Evolutionary conservation across 2,113 vertebrate species (phyloP), one percentile per base, ranked within the genome.

Genomic region (Upupa epops): DNA sequence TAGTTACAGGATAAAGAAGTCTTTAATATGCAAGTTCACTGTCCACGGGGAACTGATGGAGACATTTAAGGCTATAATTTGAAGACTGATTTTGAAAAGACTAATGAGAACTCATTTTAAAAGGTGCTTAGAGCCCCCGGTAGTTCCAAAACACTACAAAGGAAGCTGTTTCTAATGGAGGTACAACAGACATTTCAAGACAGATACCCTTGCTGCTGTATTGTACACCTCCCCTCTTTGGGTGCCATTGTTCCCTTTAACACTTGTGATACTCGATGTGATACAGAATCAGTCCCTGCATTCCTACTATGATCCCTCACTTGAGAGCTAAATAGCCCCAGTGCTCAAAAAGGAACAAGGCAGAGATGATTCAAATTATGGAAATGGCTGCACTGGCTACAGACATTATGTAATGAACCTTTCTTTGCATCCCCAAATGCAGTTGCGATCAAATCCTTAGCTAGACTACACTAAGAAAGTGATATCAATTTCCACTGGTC

Each of bases 21-120:
- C 69, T 90, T 94, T 82, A 94, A 94, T 95, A 82, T 76, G 72
- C 81, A 84, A 65, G 61, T 79, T 86, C 75, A 54, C 55, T 60
- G n/a, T 79, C 76, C 76, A 93, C 70, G 59, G 92, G 84, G 95
- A 87, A 55, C 46, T 25, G 29, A 83, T 29, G 59, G 82, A 91
- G 40, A 73, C 60, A 29, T 80, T 88, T 87, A 45, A 92, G 82
- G 51, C 66, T 71, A 46, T 0, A 5, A 45, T 75, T 87, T 91
- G 83, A 95, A 89, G 87, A 59, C 48, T 87, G 64, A 66, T 86
- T 92, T 82, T 70, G 46, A 95, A 87, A 21, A 93, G 26, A 90
- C 73, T 89, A 90, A 94, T 64, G 71, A 88, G 81, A 88, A 84
- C 17, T 76, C 78, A 19, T 80, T 92, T 83, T 63, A 79, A 92